Conservation (phyloP, 1,140 invertebrate genomes). For the Zaprionus vittiger region DNA sequence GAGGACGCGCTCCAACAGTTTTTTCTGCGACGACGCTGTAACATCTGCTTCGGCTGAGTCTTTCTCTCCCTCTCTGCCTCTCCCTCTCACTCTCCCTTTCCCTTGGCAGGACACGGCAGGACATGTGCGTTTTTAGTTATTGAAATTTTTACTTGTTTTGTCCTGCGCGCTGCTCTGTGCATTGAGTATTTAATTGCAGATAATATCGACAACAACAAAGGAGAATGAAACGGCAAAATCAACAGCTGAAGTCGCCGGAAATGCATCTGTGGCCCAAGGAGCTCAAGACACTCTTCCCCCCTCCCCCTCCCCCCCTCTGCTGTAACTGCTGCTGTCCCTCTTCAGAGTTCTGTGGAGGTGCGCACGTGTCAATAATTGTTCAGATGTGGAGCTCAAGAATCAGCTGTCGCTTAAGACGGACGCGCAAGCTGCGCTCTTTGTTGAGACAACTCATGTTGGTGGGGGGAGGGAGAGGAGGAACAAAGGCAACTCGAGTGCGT, state of each 20-base stretch:
- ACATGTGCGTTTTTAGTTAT: constrained; percentile 83
- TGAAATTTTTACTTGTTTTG: constrained; percentile 82
- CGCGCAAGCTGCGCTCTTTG: constrained; percentile 5
- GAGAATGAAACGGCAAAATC: constrained; percentile 53
- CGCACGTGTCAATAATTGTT: constrained; percentile 80
- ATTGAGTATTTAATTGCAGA: constrained; percentile 83
- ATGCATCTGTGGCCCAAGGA: constrained; percentile 58
- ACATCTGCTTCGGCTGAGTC: constrained; percentile 59
- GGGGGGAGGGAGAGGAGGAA: background rate
- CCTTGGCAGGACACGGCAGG: constrained; percentile 28
- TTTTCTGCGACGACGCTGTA: constrained; percentile 45
- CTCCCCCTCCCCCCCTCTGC: background rate
- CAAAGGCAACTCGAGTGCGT: background rate
- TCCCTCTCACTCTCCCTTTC: constrained; percentile 10
- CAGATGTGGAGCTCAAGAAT: constrained; percentile 53
- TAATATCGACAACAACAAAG: constrained; percentile 77
- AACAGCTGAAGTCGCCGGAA: constrained; percentile 76
- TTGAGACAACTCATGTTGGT: background rate
- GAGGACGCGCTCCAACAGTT: constrained; percentile 75
- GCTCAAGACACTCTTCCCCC: constrained; percentile 13
- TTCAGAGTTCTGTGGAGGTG: constrained; percentile 50
- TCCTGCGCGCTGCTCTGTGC: constrained; percentile 60
- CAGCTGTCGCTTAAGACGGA: constrained; percentile 53
- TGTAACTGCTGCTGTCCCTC: background rate
- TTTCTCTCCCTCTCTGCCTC: constrained; percentile 6